Evolutionary conservation across 2,888 invertebrate genomes (phyloP).

Genomic region (Malachius bipustulatus): DNA sequence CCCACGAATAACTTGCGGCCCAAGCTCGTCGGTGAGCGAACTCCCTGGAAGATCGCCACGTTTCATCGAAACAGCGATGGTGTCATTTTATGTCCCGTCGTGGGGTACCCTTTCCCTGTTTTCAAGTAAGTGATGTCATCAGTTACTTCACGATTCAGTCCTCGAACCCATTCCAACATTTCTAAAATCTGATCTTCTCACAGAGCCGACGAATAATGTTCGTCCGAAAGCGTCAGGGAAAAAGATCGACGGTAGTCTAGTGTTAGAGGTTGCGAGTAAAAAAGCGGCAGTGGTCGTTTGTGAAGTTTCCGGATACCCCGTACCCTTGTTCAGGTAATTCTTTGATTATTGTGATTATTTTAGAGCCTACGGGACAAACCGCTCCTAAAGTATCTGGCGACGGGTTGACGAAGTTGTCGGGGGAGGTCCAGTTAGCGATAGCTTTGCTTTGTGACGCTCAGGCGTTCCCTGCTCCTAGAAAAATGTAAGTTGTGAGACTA

Average conservation of each 20-base stretch:
- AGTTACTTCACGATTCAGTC: conserved; percentile 12
- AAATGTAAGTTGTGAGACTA: conserved; percentile 34
- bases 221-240: conserved; percentile 42
- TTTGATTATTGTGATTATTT: conserved; percentile 18
- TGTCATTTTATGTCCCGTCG: conserved; percentile 55
- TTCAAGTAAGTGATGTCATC: conserved; percentile 62
- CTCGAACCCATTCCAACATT: conserved; percentile 12
- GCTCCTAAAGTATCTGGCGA: conserved; percentile 41
- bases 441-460: conserved; percentile 45
- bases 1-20: conserved; percentile 39
- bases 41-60: conserved; percentile 49
- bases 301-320: conserved; percentile 57
- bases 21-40: conserved; percentile 36
- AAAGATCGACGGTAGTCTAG: conserved; percentile 40
- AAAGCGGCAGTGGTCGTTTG: conserved; percentile 47
- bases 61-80: conserved; percentile 42
- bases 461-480: conserved; percentile 43
- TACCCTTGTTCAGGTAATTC: conserved; percentile 58
- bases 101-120: conserved; percentile 56
- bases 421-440: conserved; percentile 22
- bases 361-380: conserved; percentile 44
- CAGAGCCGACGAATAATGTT: conserved; percentile 58
- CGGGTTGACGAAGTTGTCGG: conserved; percentile 42
- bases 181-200: conserved; percentile 21
- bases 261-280: conserved; percentile 35